Conservation (phyloP, 2,797 vertebrate species). For the Manis pentadactyla region DNA sequence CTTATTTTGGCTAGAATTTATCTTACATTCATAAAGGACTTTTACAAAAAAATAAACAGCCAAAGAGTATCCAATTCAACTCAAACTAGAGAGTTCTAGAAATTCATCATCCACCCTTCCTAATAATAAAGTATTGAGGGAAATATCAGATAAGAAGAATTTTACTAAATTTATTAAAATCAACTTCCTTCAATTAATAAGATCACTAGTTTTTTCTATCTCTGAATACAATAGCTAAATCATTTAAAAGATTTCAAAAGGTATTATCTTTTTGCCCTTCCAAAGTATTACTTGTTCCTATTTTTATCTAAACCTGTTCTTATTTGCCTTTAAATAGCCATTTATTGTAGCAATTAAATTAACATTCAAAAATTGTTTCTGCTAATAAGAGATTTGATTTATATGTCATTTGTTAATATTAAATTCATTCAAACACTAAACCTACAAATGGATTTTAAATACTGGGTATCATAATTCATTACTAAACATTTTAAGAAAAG, state of each 20-base stretch:
- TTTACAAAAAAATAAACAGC: neutral
- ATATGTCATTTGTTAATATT: neutral
- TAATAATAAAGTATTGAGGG: neutral
- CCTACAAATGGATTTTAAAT: constrained; percentile 30
- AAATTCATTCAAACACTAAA: constrained; percentile 6
- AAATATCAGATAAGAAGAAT: neutral
- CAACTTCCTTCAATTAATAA: neutral
- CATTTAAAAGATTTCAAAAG: neutral
- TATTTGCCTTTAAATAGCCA: constrained; percentile 64
- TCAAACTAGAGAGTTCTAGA: neutral
- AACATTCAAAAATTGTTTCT: constrained; percentile 58
- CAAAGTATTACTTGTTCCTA: neutral
- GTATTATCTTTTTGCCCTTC: constrained; percentile 31
- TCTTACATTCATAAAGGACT: neutral
- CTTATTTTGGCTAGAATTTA: too few relatives aligned
- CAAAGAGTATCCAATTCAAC: neutral
- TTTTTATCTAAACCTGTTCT: constrained; percentile 57
- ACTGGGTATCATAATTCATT: neutral
- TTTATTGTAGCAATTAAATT: constrained; percentile 57
- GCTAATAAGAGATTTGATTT: constrained; percentile 58
- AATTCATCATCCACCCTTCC: neutral
- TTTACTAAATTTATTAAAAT: neutral
- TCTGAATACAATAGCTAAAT: neutral
- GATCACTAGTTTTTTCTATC: neutral
- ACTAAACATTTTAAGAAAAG: constrained; percentile 45